Base-by-base conservation (phyloP, 2,888 invertebrate genomes). In the Myopa testacea region DNA sequence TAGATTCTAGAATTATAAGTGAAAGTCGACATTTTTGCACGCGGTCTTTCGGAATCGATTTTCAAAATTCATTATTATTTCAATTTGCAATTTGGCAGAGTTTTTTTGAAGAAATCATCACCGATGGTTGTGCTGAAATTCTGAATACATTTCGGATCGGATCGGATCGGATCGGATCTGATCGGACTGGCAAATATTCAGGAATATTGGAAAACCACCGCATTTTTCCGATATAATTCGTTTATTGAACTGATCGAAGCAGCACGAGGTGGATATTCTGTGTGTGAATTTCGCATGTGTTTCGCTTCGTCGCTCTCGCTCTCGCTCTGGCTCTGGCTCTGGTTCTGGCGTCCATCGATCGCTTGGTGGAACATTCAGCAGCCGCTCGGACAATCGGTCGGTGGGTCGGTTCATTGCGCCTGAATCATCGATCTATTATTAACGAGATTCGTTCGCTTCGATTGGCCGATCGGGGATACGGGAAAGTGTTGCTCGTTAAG, bases 401-500 rank as follows among this genome's bases (percentile, higher is more conserved):
- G 26, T 68, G 10, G 63, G 52, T 63, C 65, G 60, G 19, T 26
- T 60, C 60, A 16, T 40, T 40, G 52, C 71, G 75, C 78, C 82
- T 86, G 86, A 86, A 82, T 86, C 86, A 87, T 84, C 83, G 78
- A 81, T 69, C 83, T 83, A 84, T 81, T 82, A 83, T 81, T 80
- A 79, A 80, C 80, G 77, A 83, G 83, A 85, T 83, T 84, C 81
- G 71, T 19, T 81, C 65, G 70, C 70, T 80, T 78, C 55, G 68
- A 79, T 76, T 77, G 65, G 68, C 50, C 14, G 71, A 73, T 74
- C 70, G 58, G 80, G 78, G 78, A 78, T 78, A 73, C 65, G 26
- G 50, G 14, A 58, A 60, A 60, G 40, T 60, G 60, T 14, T 70
- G 65, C 65, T 65, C 52, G 63, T 63, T 26, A 55, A 55, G 10